phyloP scores from a whole-genome alignment of 2,113 vertebrate species.

The Hippocampus barbouri region DNA sequence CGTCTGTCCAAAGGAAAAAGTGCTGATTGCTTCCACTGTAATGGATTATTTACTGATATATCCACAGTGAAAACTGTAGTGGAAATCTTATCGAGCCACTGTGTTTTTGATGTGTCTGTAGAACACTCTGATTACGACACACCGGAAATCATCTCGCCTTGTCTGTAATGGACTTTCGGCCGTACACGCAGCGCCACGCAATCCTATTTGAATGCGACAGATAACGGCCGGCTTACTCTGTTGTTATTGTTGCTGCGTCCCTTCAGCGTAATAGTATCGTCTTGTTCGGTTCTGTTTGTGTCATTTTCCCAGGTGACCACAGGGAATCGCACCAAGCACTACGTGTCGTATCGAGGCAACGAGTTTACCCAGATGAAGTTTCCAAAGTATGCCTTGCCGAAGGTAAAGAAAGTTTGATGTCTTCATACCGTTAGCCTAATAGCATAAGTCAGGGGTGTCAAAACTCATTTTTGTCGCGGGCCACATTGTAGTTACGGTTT shows the following conservation, averaged over 20 bases:
- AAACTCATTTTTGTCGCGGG: too few relatives aligned
- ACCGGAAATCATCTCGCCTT: conserved; percentile 34
- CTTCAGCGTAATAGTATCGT: neutral
- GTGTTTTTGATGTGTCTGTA: neutral
- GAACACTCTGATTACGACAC: neutral
- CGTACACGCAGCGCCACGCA: conserved; percentile 6
- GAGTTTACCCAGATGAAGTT: conserved; percentile 90
- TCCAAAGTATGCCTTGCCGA: conserved; percentile 89
- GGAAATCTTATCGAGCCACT: too few relatives aligned
- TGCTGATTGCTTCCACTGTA: too few relatives aligned
- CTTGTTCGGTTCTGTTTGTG: neutral
- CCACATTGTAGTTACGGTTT: too few relatives aligned
- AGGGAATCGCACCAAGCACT: conserved; percentile 85
- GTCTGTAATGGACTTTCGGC: conserved; percentile 36
- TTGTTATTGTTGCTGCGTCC: neutral
- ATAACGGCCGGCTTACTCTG: conserved; percentile 7
- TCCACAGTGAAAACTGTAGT: too few relatives aligned
- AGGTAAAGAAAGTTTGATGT: conserved; percentile 70
- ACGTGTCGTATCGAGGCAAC: conserved; percentile 82
- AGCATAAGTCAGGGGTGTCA: too few relatives aligned
- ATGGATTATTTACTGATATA: too few relatives aligned
- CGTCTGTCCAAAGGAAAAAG: too few relatives aligned
- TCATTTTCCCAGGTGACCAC: conserved; percentile 77
- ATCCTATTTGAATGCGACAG: conserved; percentile 34
- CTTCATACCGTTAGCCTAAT: too few relatives aligned